Evolutionary conservation across 1,140 invertebrate genomes (phyloP), one percentile per base, ranked within the genome.

Genomic region (Melitaea cinxia): DNA sequence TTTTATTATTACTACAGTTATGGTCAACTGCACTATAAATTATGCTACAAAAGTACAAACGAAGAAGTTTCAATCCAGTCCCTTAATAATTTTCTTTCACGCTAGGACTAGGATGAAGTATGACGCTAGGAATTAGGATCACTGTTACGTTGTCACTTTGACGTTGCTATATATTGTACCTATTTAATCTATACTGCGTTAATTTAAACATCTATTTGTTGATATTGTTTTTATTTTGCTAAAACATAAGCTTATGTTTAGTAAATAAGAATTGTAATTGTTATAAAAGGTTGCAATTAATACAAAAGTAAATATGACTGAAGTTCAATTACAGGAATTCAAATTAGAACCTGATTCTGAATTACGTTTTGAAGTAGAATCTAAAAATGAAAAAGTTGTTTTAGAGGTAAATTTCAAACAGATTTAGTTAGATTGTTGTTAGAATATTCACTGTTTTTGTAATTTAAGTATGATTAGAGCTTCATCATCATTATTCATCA

Each of bases 351-450:
- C 93, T 0, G 97, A 98, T 79, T 94, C 94, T 15, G 98, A 99
- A 91, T 91, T 99, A 12, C 93, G 98, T 42, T 98, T 99, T 91
- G 98, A 99, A 93, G 95, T 98, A 0, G 97, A 98, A 91, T 93
- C 94, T 2, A 96, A 96, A 90, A 94, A 95, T 82, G 95, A 97
- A 82, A 97, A 96, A 91, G 96, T 97, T 7, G 93, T 93, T 28
- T 89, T 98, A 37, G 96, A 96, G 91, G 96, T 97, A 91, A 89
- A 26, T 79, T 61, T 30, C 50, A 10, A 54, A 24, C 12, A 14
- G n/a, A 37, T 14, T 2, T 37, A 15, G n/a, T n/a, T 37, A 14
- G 14, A 15, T n/a, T 14, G n/a, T 4, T 14, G n/a, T 37, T 3
- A n/a, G 5, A n/a, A n/a, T n/a, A n/a, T n/a, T n/a, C n/a, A n/a